These are phyloP conservation scores for Sesia apiformis DNA, from an alignment of 2,888 invertebrate genomes.

Conservation along the genomic window DNA sequence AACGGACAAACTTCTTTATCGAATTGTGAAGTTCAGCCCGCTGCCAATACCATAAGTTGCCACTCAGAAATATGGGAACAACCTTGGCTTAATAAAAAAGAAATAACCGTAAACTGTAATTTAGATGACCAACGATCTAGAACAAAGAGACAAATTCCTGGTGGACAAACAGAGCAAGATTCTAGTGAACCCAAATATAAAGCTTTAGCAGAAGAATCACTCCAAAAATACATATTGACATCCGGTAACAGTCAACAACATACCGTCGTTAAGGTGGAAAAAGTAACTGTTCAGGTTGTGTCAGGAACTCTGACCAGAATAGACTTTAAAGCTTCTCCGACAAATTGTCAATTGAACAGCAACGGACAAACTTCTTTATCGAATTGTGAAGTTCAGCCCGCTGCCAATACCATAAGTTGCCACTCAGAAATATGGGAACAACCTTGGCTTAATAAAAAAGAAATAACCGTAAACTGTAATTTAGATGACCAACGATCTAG, in stretches of 20 bases:
- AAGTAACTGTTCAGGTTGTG: constrained; percentile 37
- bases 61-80: constrained; percentile 1
- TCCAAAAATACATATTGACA: constrained; percentile 16
- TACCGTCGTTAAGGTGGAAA: constrained; percentile 19
- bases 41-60: not conserved
- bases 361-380: not conserved
- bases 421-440: constrained; percentile 70
- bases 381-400: not conserved
- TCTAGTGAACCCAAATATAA: constrained; percentile 17
- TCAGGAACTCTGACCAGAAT: constrained; percentile 61
- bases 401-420: constrained; percentile 26
- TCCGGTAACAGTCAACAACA: constrained; percentile 8
- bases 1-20: not conserved
- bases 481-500: constrained; percentile 1
- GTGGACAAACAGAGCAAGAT: constrained; percentile 9
- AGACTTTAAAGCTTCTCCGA: constrained; percentile 15
- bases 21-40: not conserved
- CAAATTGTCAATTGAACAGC: constrained; percentile 12
- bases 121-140: constrained; percentile 2
- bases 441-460: constrained; percentile 64
- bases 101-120: not conserved
- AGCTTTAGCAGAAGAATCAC: constrained; percentile 19
- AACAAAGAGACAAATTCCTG: constrained; percentile 6
- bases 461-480: constrained; percentile 23
- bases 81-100: constrained; percentile 1